Conservation (phyloP, 2,113 vertebrate genomes). For the Orycteropus afer region DNA sequence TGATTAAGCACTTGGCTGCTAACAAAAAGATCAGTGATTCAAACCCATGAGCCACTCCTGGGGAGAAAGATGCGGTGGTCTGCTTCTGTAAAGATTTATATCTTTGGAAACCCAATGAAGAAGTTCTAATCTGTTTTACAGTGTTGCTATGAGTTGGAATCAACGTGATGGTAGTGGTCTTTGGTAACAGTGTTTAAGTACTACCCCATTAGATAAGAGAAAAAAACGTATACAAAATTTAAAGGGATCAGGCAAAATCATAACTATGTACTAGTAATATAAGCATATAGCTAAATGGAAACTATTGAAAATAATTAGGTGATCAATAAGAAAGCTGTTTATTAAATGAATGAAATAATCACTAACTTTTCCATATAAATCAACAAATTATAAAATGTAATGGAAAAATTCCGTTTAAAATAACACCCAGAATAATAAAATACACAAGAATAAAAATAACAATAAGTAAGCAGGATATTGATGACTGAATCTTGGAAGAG, state of each 20-base stretch:
- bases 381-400: conserved; percentile 16
- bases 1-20: no score
- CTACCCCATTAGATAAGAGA: background rate
- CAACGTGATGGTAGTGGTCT: no score
- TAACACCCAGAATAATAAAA: no score
- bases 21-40: no score
- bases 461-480: background rate
- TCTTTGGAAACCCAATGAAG: no score
- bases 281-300: conserved; percentile 1
- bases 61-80: no score
- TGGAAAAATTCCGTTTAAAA: background rate
- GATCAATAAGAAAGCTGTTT: background rate
- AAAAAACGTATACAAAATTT: background rate
- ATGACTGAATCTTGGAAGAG: background rate
- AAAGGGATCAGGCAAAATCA: background rate
- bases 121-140: no score
- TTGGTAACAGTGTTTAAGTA: no score
- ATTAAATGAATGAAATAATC: background rate
- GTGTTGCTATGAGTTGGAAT: no score
- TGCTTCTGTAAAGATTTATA: no score
- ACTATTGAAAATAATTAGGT: background rate
- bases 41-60: no score
- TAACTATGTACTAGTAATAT: background rate
- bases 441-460: background rate
- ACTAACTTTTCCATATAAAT: background rate